These are phyloP conservation scores for Brenthis daphne DNA, from an alignment of 2,888 invertebrate species.

Conservation along the genomic window DNA sequence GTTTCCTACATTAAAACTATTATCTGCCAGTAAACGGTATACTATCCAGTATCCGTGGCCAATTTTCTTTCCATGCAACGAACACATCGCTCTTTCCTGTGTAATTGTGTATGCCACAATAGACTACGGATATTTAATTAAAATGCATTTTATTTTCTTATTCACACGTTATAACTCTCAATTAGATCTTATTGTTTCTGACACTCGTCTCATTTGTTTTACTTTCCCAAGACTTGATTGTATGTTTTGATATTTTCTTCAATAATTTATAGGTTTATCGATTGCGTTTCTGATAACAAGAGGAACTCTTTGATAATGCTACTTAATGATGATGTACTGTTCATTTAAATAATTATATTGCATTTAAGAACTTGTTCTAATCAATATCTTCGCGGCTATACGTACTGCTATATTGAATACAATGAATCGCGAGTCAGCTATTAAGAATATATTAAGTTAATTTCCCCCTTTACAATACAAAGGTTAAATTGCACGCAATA, in stretches of 20 bases:
- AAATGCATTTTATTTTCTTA: constrained; percentile 64
- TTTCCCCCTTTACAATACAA: constrained; percentile 53
- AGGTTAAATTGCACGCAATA: constrained; percentile 66
- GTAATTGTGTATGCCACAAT: constrained; percentile 63
- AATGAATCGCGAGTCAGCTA: neutral
- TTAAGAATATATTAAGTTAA: constrained; percentile 36
- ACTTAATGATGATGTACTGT: neutral
- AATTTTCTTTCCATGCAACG: constrained; percentile 69
- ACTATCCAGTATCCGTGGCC: constrained; percentile 59
- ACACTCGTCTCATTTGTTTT: constrained; percentile 53
- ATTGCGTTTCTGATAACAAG: constrained; percentile 47
- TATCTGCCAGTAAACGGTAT: constrained; percentile 60
- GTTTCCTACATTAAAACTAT: constrained; percentile 76
- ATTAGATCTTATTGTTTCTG: constrained; percentile 54
- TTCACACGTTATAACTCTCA: constrained; percentile 62
- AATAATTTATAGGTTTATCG: constrained; percentile 64
- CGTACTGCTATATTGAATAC: neutral
- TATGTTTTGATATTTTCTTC: constrained; percentile 61
- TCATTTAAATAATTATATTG: neutral
- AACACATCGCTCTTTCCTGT: constrained; percentile 60
- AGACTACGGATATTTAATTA: constrained; percentile 61
- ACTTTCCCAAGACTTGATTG: constrained; percentile 62
- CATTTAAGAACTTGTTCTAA: neutral
- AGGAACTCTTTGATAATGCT: constrained; percentile 15
- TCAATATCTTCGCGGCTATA: neutral